These are phyloP conservation scores for Phalera bucephala DNA, from an alignment of 2,888 invertebrate species.

Conservation along the genomic window DNA sequence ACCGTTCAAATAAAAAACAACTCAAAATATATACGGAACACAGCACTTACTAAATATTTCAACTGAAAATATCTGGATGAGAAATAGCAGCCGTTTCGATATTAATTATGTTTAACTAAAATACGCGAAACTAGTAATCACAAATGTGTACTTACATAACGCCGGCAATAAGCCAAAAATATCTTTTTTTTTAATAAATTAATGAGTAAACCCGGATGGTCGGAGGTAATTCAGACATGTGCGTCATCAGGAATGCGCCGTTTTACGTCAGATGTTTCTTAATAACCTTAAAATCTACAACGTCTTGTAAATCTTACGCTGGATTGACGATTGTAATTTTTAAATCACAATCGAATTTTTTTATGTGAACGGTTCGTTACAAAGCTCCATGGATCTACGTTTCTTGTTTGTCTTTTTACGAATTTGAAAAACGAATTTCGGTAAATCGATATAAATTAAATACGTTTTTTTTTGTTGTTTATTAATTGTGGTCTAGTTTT, in stretches of 20 bases:
- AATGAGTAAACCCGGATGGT: conserved; percentile 39
- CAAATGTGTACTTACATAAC: conserved; percentile 26
- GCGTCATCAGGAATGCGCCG: conserved; percentile 37
- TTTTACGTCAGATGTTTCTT: conserved; percentile 16
- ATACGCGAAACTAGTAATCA: conserved; percentile 25
- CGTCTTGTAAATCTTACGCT: conserved; percentile 14
- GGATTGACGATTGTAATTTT: conserved; percentile 16
- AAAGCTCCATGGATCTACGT: no score
- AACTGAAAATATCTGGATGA: conserved; percentile 24
- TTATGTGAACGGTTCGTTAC: conserved; percentile 9
- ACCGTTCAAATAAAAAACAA: not conserved
- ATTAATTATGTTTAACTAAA: conserved; percentile 28
- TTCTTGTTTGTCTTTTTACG: no score
- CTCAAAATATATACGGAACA: not conserved
- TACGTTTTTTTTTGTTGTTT: no score
- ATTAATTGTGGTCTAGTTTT: no score
- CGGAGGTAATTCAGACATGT: conserved; percentile 19
- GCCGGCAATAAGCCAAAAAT: conserved; percentile 41
- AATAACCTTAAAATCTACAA: conserved; percentile 14
- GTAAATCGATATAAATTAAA: no score
- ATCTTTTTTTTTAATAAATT: conserved; percentile 40
- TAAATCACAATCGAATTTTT: conserved; percentile 21
- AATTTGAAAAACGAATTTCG: no score
- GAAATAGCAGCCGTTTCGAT: conserved; percentile 24
- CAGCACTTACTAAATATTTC: conserved; percentile 22